Evolutionary conservation across 1,140 invertebrate species (phyloP), one percentile per base, ranked within the genome.

Genomic region (Drosophila takahashii): DNA sequence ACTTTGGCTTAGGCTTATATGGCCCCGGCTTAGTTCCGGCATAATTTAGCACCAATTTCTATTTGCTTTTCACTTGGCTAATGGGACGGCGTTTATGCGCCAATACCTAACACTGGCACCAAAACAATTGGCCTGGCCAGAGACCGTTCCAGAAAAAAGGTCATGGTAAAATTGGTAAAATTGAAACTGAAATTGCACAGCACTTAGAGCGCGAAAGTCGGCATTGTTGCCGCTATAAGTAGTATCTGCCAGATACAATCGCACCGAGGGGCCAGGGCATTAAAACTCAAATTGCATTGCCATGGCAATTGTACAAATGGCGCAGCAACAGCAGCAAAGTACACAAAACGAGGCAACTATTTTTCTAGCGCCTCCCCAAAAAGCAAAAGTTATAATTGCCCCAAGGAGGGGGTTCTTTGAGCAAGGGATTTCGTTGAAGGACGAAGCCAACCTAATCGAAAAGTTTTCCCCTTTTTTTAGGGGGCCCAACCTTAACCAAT

Each of bases 21-120:
- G 83, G 78, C 51, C 10, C 26, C 32, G 67, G 54, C 72, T 86
- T 61, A 76, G 83, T 86, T 86, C 83, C 83, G 83, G 83, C 83
- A 86, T 86, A 86, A 86, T 86, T 86, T 89, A 86, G 83, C 83
- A 86, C 83, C 83, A 86, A 86, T 86, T 86, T 86, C 76, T 86
- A 86, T 86, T 86, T 86, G 79, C 83, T 79, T 86, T 87, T 72
- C 79, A 77, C 79, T 79, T 60, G 76, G 70, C 83, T 87, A 86
- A 83, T 86, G 83, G 81, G 65, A 67, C 58, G 62, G 62, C 62
- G 67, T 71, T 71, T 71, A 70, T 70, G 42, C 50, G 66, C 64
- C 66, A 67, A 69, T 69, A 37, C 32, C 62, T 45, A 29, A 47
- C 66, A 70, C 67, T 29, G 0, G 15, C 8, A 32, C 7, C 9